Evolutionary conservation across 2,888 invertebrate genomes (phyloP), one percentile per base, ranked within the genome.

Genomic region (Augochlorella aurata): DNA sequence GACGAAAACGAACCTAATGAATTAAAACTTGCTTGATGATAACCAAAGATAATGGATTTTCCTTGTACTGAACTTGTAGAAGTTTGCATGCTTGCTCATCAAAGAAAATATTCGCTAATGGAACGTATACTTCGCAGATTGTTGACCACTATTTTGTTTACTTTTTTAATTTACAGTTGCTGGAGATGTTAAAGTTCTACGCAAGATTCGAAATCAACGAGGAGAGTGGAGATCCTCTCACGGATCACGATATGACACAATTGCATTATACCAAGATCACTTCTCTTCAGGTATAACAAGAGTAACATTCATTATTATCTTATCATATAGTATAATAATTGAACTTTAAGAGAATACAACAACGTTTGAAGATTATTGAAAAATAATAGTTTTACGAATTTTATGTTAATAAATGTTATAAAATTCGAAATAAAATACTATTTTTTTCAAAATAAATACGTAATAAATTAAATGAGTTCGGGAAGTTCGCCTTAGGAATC

Each of bases 161-260:
- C 67, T 0, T 0, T n/a, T 58, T 18, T 50, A 65, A 70, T 86
- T 95, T 95, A 16, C 95, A 99, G 97, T 95, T 99, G 8, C 94
- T 99, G 89, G 97, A 98, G 87, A 98, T 98, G 97, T 94, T 99
- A 74, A 98, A 98, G 92, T 99, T 99, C 93, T 99, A 99, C 94
- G 96, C 98, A 0, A 96, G 98, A 81, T 99, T 99, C 94, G 99
- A 99, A 94, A 99, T 99, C 84, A 98, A 98, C 93, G 99, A 99
- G 92, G 97, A 97, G 90, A 97, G 97, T 0, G 99, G 99, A 0
- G 98, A 99, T 93, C 97, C 99, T 0, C 95, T 99, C 88, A 97
- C 97, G 0, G 98, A 99, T 91, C 96, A 97, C 83, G 98, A 99
- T 90, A 98, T 99, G 96, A 98, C 98, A 52, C 96, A 98, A 90